Evolutionary conservation across 2,797 vertebrate genomes (phyloP).

Genomic region (Furcifer pardalis): DNA sequence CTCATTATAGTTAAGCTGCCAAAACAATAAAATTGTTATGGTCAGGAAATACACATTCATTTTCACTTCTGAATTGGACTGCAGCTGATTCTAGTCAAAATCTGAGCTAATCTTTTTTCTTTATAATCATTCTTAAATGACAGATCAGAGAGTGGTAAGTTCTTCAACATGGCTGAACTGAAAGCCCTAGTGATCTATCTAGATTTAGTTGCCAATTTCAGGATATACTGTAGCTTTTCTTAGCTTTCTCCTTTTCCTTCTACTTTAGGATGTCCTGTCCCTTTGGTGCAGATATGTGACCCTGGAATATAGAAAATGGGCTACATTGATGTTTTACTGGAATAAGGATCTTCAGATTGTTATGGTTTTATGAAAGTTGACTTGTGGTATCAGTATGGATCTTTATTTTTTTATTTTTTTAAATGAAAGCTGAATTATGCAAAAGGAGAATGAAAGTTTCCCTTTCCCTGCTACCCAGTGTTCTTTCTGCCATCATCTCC

Average conservation of each 20-base stretch:
- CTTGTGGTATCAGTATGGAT: background rate
- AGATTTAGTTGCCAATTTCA: background rate
- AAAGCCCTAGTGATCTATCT: background rate
- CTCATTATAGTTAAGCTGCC: background rate
- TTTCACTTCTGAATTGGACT: background rate
- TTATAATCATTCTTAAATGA: background rate
- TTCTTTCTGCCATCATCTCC: too few species aligned
- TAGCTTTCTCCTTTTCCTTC: background rate
- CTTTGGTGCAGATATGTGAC: background rate
- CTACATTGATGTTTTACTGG: background rate
- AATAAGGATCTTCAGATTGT: background rate
- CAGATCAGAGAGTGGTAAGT: background rate
- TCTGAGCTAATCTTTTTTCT: background rate
- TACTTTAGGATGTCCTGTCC: background rate
- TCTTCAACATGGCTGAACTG: background rate
- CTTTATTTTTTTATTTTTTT: background rate
- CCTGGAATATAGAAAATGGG: background rate
- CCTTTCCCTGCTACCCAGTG: background rate
- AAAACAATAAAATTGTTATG: background rate
- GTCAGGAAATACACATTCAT: too few species aligned
- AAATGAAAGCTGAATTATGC: background rate
- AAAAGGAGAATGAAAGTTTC: background rate
- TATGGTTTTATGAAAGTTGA: background rate
- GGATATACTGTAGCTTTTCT: too few species aligned
- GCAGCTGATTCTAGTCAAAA: background rate